Evolutionary conservation across 2,113 vertebrate species (phyloP), one percentile per base, ranked within the genome.

Genomic region (Zosterops hypoxanthus): DNA sequence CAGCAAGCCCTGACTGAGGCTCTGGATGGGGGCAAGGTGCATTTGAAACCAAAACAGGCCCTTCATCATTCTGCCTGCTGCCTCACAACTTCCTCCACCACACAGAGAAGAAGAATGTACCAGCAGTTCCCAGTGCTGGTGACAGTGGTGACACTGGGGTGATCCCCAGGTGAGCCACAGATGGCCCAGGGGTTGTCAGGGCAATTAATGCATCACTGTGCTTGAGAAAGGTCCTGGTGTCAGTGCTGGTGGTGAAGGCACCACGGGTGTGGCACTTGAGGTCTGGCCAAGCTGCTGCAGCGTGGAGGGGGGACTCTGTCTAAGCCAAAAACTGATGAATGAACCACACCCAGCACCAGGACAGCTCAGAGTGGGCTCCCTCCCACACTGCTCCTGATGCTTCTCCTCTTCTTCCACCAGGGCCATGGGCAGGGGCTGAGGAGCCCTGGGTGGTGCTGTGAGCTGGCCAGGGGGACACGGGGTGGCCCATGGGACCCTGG

Each of bases 41-140:
- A 8, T 72, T 86, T 0, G 23, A 93, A 96, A 80, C 66, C 0
- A 11, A 77, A 95, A 22, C 11, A 1, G 33, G 63, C 55, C 34
- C 63, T 82, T 49, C 3, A 3, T 61, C 1, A 0, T 21, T 41
- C 34, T 60, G 82, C 39, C 52, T 94, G 61, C 82, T 72, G 64
- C 86, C 56, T 41, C 65, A 66, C 63, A 17, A 2, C 84, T 70
- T 95, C 89, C 91, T 90, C 33, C 36, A 25, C 63, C 31, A 7
- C 24, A 18, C 21, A 29, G 47, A 21, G 69, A 5, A 76, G 81
- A 47, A 23, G 49, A 61, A n/a, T 0, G 2, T 5, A 2, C 0
- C 0, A 15, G 49, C 1, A 3, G 42, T 2, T 72, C 10, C 22
- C 25, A 60, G 78, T 10, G 9, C 41, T 4, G 25, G 76, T 65